A percentile compares a stretch with the other conserved stretches of the same genome.
These are phyloP conservation scores for Desmophyllum pertusum DNA, from an alignment of 92 coral and sea anemone genomes.

Conservation along the genomic window DNA sequence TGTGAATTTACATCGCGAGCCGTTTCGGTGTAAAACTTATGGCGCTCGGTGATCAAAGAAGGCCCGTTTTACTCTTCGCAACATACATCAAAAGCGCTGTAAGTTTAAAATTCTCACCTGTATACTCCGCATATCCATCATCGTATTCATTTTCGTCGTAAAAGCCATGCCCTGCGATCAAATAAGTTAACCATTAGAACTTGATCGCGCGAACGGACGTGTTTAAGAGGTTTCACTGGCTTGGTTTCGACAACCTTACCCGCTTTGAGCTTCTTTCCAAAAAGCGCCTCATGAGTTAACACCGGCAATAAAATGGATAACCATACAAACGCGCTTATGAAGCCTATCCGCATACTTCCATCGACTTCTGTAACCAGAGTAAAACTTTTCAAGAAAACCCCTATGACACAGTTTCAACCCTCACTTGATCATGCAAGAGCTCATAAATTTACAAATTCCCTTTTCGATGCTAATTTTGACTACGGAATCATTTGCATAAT, in stretches of 20 bases:
- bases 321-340: neutral
- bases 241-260: slow-evolving; percentile 3
- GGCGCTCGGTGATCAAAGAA: neutral
- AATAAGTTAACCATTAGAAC: slow-evolving; percentile 1
- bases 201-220: neutral
- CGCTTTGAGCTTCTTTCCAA: slow-evolving; percentile 12
- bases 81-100: neutral
- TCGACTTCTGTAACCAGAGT: neutral
- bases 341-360: slow-evolving; percentile 31
- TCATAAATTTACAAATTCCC: slow-evolving; percentile 46
- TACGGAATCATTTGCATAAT: slow-evolving; percentile 41
- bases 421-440: slow-evolving; percentile 12
- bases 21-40: neutral
- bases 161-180: slow-evolving; percentile 37
- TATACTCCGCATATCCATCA: slow-evolving; percentile 45
- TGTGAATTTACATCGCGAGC: neutral
- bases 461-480: slow-evolving; percentile 47
- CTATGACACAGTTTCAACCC: neutral
- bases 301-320: slow-evolving; percentile 15
- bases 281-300: slow-evolving; percentile 22
- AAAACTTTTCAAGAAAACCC: neutral
- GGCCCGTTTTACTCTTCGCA: neutral
- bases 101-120: slow-evolving; percentile 33
- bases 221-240: neutral
- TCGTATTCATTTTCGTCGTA: slow-evolving; percentile 44